These are phyloP conservation scores for Pteronura brasiliensis DNA, from an alignment of 2,113 vertebrate genomes.

Conservation along the genomic window DNA sequence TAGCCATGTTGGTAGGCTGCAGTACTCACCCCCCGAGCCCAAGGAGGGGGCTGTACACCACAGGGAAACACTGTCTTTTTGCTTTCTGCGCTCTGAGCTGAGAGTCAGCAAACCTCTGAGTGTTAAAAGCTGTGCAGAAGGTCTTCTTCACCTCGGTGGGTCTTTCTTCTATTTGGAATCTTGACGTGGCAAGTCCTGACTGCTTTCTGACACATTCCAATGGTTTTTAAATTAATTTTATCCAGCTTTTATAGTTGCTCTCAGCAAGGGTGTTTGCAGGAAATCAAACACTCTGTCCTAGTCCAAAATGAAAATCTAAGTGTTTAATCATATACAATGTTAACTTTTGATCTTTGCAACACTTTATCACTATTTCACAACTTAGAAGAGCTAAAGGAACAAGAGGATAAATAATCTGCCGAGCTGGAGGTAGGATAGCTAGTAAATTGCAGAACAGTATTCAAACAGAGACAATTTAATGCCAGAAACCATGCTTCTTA, in stretches of 20 bases:
- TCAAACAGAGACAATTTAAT: not conserved
- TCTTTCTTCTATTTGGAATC: not conserved
- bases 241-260: not conserved
- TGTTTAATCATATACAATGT: not conserved
- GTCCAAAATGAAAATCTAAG: not conserved
- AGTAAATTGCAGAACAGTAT: not conserved
- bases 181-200: not conserved
- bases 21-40: not conserved
- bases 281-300: not conserved
- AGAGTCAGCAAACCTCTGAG: not conserved
- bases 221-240: not conserved
- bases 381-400: not conserved
- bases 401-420: not conserved
- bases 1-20: no score
- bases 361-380: not conserved
- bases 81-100: not conserved
- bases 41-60: not conserved
- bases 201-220: not conserved
- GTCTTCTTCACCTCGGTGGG: not conserved
- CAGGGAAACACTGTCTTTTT: not conserved
- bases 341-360: not conserved
- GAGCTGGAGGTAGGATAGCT: not conserved
- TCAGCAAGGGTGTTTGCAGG: not conserved
- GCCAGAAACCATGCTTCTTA: not conserved
- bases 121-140: not conserved